Percentiles rank a stretch among this genome's conserved stretches.
These are phyloP conservation scores for Pteromalus puparum DNA, from an alignment of 1,140 invertebrate genomes.

Conservation along the genomic window DNA sequence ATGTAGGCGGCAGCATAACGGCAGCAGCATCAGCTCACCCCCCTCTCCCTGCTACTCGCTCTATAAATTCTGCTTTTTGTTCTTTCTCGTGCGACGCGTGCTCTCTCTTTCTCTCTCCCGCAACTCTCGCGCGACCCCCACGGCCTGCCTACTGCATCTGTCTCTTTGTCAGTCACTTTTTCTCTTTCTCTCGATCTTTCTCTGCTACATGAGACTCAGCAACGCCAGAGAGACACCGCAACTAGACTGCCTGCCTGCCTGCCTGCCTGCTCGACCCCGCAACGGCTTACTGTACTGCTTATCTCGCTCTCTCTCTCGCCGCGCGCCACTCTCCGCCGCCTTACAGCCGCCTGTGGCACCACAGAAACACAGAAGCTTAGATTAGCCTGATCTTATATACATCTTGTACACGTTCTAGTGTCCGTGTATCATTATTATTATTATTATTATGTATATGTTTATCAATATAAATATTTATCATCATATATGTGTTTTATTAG, in stretches of 20 bases:
- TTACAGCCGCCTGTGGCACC: conserved; percentile 76
- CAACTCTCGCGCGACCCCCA: conserved; percentile 21
- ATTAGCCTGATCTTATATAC: conserved; percentile 60
- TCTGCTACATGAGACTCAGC: conserved; percentile 43
- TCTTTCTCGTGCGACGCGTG: conserved; percentile 22
- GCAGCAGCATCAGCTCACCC: conserved; percentile 30
- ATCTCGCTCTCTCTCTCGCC: conserved; percentile 67
- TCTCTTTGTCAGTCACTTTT: conserved; percentile 40
- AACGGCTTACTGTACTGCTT: conserved; percentile 71
- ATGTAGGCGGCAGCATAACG: conserved; percentile 2
- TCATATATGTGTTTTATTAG: neutral
- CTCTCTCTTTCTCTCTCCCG: conserved; percentile 28
- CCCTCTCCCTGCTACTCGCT: conserved; percentile 5
- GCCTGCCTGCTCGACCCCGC: conserved; percentile 42
- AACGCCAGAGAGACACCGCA: conserved; percentile 31
- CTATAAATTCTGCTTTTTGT: neutral
- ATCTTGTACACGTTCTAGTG: conserved; percentile 55
- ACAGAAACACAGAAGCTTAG: conserved; percentile 73
- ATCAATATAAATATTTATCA: neutral
- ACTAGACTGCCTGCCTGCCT: conserved; percentile 60
- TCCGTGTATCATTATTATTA: conserved; percentile 53
- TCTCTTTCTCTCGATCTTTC: conserved; percentile 48
- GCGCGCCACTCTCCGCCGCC: conserved; percentile 73
- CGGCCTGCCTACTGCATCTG: neutral
- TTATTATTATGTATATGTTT: conserved; percentile 27